A percentile compares a stretch with the other conserved stretches of the same genome.
Evolutionary conservation across 2,113 vertebrate species (phyloP).

Genomic region (Scortum barcoo): DNA sequence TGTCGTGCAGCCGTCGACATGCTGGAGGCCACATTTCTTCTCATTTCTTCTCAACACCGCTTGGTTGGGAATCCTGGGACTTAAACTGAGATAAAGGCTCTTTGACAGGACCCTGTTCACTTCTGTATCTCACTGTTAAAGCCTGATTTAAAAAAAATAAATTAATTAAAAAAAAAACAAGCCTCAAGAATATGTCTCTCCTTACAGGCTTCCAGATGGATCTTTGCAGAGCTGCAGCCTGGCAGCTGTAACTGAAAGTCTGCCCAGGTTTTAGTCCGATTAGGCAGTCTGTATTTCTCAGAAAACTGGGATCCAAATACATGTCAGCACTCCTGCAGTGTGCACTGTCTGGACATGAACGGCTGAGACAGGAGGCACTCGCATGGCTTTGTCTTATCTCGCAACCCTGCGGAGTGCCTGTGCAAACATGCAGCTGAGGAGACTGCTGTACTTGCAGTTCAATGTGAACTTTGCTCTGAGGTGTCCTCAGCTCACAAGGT

Average conservation of each 20-base stretch:
- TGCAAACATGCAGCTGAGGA: slow-evolving; percentile 52
- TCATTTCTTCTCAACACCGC: background rate
- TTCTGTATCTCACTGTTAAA: background rate
- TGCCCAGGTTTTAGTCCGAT: background rate
- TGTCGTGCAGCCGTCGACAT: slow-evolving; percentile 49
- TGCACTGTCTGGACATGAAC: slow-evolving; percentile 34
- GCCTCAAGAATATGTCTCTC: background rate
- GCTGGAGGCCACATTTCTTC: slow-evolving; percentile 51
- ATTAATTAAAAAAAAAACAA: background rate
- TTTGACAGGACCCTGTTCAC: background rate
- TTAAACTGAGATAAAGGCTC: background rate
- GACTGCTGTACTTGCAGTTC: background rate
- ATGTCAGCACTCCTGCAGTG: slow-evolving; percentile 5
- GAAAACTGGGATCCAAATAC: slow-evolving; percentile 18
- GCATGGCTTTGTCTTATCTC: slow-evolving; percentile 8
- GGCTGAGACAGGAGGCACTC: background rate
- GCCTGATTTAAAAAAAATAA: background rate
- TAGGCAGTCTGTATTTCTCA: background rate
- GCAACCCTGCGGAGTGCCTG: slow-evolving; percentile 36
- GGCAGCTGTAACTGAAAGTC: background rate
- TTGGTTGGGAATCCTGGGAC: background rate
- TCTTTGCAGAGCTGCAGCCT: background rate
- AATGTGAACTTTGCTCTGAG: slow-evolving; percentile 49
- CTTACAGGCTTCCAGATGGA: background rate
- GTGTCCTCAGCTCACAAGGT: background rate